Evolutionary conservation across 2,888 invertebrate species (phyloP).

Genomic region (Aporophyla lueneburgensis): DNA sequence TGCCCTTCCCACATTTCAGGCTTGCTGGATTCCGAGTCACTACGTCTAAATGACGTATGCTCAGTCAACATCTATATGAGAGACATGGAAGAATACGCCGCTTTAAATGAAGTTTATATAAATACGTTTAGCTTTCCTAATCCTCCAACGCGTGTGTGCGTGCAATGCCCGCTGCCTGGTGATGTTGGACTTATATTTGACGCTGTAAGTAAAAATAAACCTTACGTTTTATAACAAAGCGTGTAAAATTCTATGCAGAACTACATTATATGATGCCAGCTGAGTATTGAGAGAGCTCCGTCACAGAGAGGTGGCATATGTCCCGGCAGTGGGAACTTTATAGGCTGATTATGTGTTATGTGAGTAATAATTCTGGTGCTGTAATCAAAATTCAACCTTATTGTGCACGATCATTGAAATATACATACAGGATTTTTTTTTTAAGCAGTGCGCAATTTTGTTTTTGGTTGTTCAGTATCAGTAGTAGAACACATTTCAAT

Average conservation of each 20-base stretch:
- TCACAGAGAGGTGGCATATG: too few relatives aligned
- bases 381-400: constrained; percentile 6
- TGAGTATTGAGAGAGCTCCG: too few relatives aligned
- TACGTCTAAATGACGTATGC: constrained; percentile 93
- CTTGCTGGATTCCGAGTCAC: constrained; percentile 86
- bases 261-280: too few relatives aligned
- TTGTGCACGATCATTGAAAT: too few relatives aligned
- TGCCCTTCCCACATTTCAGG: constrained; percentile 80
- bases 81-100: constrained; percentile 95
- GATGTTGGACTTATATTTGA: constrained; percentile 94
- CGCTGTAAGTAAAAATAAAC: constrained; percentile 89
- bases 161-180: constrained; percentile 94
- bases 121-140: constrained; percentile 93
- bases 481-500: too few relatives aligned
- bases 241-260: background rate
- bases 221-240: background rate
- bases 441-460: too few relatives aligned
- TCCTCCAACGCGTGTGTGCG: constrained; percentile 97
- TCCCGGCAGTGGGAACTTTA: background rate
- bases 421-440: too few relatives aligned
- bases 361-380: background rate
- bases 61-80: constrained; percentile 96
- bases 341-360: background rate
- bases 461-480: too few relatives aligned
- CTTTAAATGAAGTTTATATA: constrained; percentile 94